Base-by-base conservation (phyloP, 2,888 invertebrate species). In the Aricia artaxerxes region DNA sequence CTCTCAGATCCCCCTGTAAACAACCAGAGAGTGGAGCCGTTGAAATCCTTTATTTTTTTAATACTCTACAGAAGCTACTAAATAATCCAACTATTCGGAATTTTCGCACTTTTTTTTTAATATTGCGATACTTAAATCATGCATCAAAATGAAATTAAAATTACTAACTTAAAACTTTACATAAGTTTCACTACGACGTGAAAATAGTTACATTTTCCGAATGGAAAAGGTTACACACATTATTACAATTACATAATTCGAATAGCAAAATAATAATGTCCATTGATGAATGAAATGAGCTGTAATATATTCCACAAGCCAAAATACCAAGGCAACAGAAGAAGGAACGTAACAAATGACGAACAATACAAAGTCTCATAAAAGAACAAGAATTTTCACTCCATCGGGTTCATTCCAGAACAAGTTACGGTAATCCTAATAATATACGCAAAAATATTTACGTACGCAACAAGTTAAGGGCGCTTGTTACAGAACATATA, bases 371-470 rank as follows among this genome's bases (percentile, higher is more conserved):
- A 49, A 49, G 7, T 40, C 1, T 9, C 6, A 44, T 9, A 1
- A 1, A 44, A 6, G 49, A 2, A 49, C 44, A 49, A 49, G 2
- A 69, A 38, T 38, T 69, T 35, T 4, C 69, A 69, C 35, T 38
- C 69, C 35, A 38, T 69, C 69, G 64, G 31, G 31, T 31, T 31
- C 24, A 38, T 69, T 69, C 13, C 69, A 38, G 35, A 69, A 69
- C 69, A 35, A 69, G 35, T 69, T 13, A 13, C 38, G 69, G 69
- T 69, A 38, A 38, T 69, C 69, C 35, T 69, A 13, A 69, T 69
- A 69, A 38, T 69, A 69, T 35, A 69, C 69, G 5, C 64, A 69
- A 69, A 69, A 69, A 69, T 64, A 64, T 64, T 64, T 64, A 64
- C 69, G 6, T 69, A 16, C 69, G 69, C 69, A 69, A 69, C 69